Evolutionary conservation across 2,888 invertebrate species (phyloP).

Genomic region (Papilio gigon): DNA sequence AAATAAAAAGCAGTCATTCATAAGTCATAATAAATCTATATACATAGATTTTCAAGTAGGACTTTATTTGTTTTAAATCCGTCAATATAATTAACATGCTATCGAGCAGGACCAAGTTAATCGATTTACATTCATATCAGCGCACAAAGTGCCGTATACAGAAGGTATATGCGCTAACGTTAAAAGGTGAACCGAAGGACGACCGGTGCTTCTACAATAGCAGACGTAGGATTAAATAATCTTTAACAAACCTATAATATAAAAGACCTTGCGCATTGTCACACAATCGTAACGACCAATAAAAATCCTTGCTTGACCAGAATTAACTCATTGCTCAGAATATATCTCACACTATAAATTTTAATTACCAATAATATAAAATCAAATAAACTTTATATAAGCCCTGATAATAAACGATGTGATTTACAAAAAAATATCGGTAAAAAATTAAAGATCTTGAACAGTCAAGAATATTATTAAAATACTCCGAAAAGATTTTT

Average conservation of each 20-base stretch:
- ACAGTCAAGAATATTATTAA: no score
- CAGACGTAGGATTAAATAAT: constrained; percentile 29
- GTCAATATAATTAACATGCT: neutral
- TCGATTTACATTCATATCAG: constrained; percentile 36
- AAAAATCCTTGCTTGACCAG: constrained; percentile 8
- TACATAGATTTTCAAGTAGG: neutral
- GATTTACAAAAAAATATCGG: constrained; percentile 36
- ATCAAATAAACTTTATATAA: no score
- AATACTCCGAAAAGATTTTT: neutral
- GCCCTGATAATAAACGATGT: neutral
- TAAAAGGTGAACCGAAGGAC: constrained; percentile 38
- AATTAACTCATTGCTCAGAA: constrained; percentile 35
- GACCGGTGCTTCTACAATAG: constrained; percentile 13
- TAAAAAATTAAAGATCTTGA: neutral
- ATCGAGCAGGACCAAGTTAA: neutral
- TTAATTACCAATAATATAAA: neutral
- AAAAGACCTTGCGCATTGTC: constrained; percentile 32
- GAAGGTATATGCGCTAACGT: neutral
- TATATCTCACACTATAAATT: neutral
- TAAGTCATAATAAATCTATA: neutral
- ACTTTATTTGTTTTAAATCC: neutral
- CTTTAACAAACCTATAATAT: constrained; percentile 32
- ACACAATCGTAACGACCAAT: constrained; percentile 16
- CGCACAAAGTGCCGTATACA: constrained; percentile 22
- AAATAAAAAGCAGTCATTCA: neutral